phyloP scores from a whole-genome alignment of 2,797 vertebrate species.

The Poliocrania exsul region DNA sequence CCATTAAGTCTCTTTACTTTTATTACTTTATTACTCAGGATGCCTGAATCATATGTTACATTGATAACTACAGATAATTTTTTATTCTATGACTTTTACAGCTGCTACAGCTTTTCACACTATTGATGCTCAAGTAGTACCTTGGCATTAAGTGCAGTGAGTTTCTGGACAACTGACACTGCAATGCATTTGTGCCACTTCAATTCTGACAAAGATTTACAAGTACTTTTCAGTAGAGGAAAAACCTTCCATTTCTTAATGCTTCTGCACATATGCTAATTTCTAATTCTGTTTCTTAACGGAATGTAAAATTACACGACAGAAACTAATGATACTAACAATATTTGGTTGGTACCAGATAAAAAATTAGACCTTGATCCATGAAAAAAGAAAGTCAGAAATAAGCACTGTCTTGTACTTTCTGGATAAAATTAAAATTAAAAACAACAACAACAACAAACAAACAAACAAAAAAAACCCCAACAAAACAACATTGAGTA shows the following conservation, averaged over 20 bases:
- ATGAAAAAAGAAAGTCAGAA: not conserved
- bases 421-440: not conserved
- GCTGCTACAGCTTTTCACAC: not conserved
- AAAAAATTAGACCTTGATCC: not conserved
- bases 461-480: too few species aligned
- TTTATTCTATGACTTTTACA: conserved; percentile 3
- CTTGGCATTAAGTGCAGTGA: not conserved
- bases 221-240: conserved; percentile 23
- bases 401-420: not conserved
- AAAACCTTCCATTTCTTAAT: conserved; percentile 9
- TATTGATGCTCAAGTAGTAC: not conserved
- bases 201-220: conserved; percentile 44
- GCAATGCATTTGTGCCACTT: not conserved
- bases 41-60: not conserved
- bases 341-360: not conserved
- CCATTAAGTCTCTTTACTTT: not conserved
- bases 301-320: conserved; percentile 5
- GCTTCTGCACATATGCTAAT: not conserved
- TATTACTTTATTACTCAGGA: not conserved
- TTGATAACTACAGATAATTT: not conserved
- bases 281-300: conserved; percentile 36
- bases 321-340: conserved; percentile 5
- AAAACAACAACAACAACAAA: too few species aligned
- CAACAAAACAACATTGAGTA: not conserved
- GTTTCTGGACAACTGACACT: conserved; percentile 7